Evolutionary conservation across 2,113 vertebrate species (phyloP).

Genomic region (Tauraco erythrolophus): DNA sequence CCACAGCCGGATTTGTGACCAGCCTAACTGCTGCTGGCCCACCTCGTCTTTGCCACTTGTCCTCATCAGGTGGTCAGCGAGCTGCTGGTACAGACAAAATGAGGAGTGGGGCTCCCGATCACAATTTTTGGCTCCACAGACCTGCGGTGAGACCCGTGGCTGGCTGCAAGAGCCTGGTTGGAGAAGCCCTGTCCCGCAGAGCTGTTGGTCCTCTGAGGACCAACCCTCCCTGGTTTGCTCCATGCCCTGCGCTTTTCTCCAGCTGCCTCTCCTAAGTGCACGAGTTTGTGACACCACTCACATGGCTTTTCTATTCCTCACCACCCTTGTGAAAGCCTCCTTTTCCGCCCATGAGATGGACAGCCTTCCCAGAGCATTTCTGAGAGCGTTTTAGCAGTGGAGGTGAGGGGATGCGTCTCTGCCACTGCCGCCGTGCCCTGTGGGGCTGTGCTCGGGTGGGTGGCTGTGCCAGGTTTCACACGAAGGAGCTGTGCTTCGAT

Average conservation of each 20-base stretch:
- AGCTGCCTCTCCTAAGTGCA: rapidly evolving
- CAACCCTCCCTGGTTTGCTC: rapidly evolving
- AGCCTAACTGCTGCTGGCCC: not conserved
- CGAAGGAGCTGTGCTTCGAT: rapidly evolving
- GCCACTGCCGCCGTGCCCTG: rapidly evolving
- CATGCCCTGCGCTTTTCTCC: not conserved
- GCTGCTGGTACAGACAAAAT: not conserved
- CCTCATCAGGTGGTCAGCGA: rapidly evolving
- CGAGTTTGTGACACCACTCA: not conserved
- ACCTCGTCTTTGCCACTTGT: rapidly evolving
- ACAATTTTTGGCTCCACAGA: not conserved
- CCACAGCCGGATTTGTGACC: not conserved
- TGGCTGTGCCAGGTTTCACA: not conserved
- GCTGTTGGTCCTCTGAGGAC: not conserved
- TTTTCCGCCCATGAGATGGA: not conserved
- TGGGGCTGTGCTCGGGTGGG: rapidly evolving
- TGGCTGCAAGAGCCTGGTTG: not conserved
- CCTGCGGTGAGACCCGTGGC: rapidly evolving
- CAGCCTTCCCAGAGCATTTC: not conserved
- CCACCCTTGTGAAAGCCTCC: not conserved
- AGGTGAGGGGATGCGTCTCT: not conserved
- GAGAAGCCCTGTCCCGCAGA: not conserved
- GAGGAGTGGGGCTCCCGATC: not conserved
- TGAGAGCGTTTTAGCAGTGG: not conserved
- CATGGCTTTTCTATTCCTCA: not conserved